Percentiles rank a stretch among this genome's conserved stretches.
Evolutionary conservation across 2,113 vertebrate species (phyloP).

Genomic region (Hucho hucho): DNA sequence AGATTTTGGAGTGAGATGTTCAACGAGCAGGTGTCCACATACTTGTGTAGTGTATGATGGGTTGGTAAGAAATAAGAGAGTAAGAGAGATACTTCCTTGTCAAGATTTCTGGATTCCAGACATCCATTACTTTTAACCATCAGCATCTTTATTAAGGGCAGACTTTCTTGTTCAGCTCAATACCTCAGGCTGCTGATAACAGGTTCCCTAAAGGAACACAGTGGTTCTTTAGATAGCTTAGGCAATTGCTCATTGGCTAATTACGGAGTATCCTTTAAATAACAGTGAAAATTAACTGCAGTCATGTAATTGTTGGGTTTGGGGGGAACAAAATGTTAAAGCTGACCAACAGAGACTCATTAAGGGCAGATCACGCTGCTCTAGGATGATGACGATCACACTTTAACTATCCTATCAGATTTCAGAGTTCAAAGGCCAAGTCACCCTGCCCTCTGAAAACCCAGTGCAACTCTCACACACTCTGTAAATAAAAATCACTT

Average conservation of each 20-base stretch:
- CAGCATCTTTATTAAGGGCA: background rate
- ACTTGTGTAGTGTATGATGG: too few species aligned
- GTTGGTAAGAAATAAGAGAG: background rate
- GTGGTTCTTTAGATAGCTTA: slow-evolving; percentile 13
- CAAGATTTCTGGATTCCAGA: background rate
- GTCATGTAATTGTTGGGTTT: slow-evolving; percentile 48
- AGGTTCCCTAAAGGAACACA: background rate
- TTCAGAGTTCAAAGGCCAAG: background rate
- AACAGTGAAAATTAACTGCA: slow-evolving; percentile 36
- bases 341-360: slow-evolving; percentile 30
- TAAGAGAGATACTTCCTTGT: background rate
- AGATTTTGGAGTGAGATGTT: too few species aligned
- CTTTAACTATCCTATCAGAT: background rate
- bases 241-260: slow-evolving; percentile 33
- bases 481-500: background rate
- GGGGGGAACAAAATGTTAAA: slow-evolving; percentile 16
- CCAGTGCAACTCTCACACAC: background rate
- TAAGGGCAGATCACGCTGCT: slow-evolving; percentile 21
- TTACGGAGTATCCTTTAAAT: slow-evolving; percentile 51
- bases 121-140: background rate
- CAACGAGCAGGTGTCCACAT: too few species aligned
- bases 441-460: background rate
- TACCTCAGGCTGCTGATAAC: background rate
- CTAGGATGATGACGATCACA: background rate
- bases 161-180: background rate